Percentiles rank a stretch among this genome's conserved stretches.
Conservation (phyloP, 2,888 invertebrate species). For the Rotaria macrura region DNA sequence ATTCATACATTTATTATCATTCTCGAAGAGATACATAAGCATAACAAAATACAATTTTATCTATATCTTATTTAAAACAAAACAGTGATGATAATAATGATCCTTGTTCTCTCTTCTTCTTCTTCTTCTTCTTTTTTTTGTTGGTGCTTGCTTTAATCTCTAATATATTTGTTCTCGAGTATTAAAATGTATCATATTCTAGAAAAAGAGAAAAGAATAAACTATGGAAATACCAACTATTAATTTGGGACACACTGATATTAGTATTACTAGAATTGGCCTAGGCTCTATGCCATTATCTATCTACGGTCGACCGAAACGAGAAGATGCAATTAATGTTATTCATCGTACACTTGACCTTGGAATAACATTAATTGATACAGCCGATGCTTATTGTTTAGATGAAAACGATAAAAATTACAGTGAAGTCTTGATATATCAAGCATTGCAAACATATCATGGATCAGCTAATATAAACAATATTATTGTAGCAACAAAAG, state of each 20-base stretch:
- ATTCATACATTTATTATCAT: background rate
- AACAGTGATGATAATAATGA: background rate
- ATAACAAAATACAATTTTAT: background rate
- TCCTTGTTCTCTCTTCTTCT: no score
- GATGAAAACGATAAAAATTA: conserved; percentile 31
- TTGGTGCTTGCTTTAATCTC: conserved; percentile 5
- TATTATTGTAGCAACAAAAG: conserved; percentile 27
- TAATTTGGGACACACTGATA: background rate
- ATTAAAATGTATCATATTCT: background rate
- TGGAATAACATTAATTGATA: conserved; percentile 31
- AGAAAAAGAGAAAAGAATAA: background rate
- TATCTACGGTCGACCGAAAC: background rate
- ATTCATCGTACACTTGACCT: conserved; percentile 30
- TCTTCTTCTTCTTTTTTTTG: background rate
- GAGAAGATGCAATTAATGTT: conserved; percentile 26
- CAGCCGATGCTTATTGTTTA: conserved; percentile 30
- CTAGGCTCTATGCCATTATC: conserved; percentile 30
- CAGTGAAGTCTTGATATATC: conserved; percentile 24
- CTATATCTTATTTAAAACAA: background rate
- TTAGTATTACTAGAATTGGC: conserved; percentile 20
- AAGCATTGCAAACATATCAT: conserved; percentile 22
- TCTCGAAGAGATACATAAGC: background rate
- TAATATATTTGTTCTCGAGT: background rate
- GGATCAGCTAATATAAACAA: background rate
- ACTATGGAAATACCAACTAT: background rate